Percentiles rank a stretch among this genome's conserved stretches.
Conservation (phyloP, 2,113 vertebrate species). For the Edolisoma coerulescens region DNA sequence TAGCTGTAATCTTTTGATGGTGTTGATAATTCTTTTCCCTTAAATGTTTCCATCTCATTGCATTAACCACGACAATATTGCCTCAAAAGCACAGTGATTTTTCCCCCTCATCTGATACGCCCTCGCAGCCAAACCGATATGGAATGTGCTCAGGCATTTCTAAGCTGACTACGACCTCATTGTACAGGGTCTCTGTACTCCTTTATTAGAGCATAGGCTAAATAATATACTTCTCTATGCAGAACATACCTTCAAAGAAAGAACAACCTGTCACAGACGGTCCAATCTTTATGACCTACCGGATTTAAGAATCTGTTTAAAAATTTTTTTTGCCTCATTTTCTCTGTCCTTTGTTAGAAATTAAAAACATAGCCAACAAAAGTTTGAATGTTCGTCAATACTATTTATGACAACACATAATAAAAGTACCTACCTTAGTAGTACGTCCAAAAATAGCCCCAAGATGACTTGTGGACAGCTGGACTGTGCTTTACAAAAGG, state of each 20-base stretch:
- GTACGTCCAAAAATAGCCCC: not conserved
- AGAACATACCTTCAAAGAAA: not conserved
- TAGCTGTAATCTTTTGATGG: not conserved
- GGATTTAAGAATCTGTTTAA: not conserved
- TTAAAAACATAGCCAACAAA: not conserved
- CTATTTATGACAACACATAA: not conserved
- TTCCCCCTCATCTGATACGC: not conserved
- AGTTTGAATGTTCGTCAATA: not conserved
- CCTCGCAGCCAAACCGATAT: not conserved
- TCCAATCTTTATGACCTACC: not conserved
- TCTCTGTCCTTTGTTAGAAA: not conserved
- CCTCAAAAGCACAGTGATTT: not conserved
- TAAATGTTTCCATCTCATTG: not conserved
- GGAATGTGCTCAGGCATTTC: not conserved
- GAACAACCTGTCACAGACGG: not conserved
- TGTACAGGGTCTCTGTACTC: not conserved
- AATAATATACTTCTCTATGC: not conserved
- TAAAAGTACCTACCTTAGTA: not conserved
- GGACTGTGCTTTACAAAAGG: not conserved
- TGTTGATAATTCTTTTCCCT: not conserved
- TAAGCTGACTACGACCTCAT: not conserved
- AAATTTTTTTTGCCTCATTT: not conserved
- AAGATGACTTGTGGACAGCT: not conserved
- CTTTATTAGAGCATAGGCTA: not conserved
- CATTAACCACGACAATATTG: not conserved